Percentiles rank a stretch among this genome's conserved stretches.
Conservation (phyloP, 2,113 vertebrate genomes). For the Platichthys stellatus region DNA sequence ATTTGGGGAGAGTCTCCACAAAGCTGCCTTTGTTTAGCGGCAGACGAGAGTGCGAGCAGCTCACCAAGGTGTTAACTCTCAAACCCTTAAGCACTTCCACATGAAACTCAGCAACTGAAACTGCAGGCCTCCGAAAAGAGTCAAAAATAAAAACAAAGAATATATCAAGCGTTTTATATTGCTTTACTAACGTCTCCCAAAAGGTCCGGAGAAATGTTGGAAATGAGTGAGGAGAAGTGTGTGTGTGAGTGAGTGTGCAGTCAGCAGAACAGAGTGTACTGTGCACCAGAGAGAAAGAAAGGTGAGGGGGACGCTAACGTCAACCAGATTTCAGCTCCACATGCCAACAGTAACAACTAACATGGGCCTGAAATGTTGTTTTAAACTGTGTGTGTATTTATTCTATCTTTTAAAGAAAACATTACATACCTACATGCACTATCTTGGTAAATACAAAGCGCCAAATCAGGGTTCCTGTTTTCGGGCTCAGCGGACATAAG, state of each 20-base stretch:
- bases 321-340: conserved; percentile 76
- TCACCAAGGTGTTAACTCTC: conserved; percentile 99
- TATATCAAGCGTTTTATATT: conserved; percentile 85
- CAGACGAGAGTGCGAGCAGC: conserved; percentile 87
- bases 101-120: conserved; percentile 91
- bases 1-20: conserved; percentile 94
- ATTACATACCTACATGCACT: conserved; percentile 77
- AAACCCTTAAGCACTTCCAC: conserved; percentile 98
- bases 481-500: conserved; percentile 41
- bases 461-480: conserved; percentile 74
- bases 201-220: conserved; percentile 79
- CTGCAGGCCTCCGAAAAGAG: conserved; percentile 84
- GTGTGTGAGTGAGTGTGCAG: conserved; percentile 37
- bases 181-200: conserved; percentile 62
- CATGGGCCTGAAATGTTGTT: conserved; percentile 78
- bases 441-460: conserved; percentile 77
- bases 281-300: conserved; percentile 51
- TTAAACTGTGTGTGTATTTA: conserved; percentile 82
- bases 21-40: conserved; percentile 96
- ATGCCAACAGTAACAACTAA: conserved; percentile 83
- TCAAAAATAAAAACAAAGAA: conserved; percentile 77
- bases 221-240: conserved; percentile 22
- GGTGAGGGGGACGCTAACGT: conserved; percentile 79
- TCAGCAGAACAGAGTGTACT: conserved; percentile 72
- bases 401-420: conserved; percentile 82